phyloP scores from a whole-genome alignment of 2,888 invertebrate species.

The Meta bourneti region DNA sequence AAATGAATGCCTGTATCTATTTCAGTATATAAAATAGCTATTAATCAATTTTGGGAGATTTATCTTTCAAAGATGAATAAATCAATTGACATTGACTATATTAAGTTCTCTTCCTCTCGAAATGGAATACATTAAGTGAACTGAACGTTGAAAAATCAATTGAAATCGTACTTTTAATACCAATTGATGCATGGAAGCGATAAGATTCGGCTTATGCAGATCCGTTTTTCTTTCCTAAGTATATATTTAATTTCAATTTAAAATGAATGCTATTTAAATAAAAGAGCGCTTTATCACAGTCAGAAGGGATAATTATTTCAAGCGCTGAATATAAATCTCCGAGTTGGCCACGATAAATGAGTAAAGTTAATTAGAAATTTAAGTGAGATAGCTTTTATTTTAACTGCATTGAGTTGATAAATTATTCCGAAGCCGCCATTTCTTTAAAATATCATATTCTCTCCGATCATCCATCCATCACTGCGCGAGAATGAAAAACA shows the following conservation, averaged over 20 bases:
- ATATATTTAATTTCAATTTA: neutral
- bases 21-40: too few species aligned
- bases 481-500: constrained; percentile 26
- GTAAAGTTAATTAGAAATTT: neutral
- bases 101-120: too few species aligned
- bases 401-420: neutral
- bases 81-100: too few species aligned
- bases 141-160: neutral
- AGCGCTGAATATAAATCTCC: neutral
- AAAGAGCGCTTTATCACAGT: neutral
- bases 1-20: too few species aligned
- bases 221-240: neutral
- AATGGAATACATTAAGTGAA: too few species aligned
- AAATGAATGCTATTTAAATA: neutral
- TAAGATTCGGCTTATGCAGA: neutral
- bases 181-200: neutral
- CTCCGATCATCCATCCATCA: constrained; percentile 10
- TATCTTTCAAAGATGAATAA: too few species aligned
- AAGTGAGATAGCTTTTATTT: neutral
- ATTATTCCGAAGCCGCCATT: neutral
- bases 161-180: neutral
- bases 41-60: too few species aligned
- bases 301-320: neutral
- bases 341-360: neutral
- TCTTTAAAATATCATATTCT: constrained; percentile 1